Percentiles rank a stretch among this genome's conserved stretches.
These are phyloP conservation scores for Chrysomallon squamiferum DNA, from an alignment of 1,140 invertebrate species.

Conservation along the genomic window DNA sequence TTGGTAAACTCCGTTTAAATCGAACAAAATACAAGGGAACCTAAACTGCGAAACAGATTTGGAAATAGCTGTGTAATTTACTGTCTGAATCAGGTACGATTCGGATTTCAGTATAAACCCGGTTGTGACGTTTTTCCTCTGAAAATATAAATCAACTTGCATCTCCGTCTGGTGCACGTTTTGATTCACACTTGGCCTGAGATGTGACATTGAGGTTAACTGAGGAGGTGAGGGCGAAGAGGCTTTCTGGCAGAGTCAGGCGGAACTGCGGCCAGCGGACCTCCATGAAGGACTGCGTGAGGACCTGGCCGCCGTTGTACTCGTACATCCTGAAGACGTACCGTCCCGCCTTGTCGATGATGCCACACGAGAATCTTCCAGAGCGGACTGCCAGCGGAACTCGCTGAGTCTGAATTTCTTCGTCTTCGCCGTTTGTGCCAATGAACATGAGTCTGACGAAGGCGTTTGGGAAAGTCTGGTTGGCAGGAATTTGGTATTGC, in stretches of 20 bases:
- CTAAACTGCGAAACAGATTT: constrained; percentile 4
- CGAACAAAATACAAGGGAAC: constrained; percentile 37
- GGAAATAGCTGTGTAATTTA: constrained; percentile 15
- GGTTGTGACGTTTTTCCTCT: constrained; percentile 5
- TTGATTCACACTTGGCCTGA: constrained; percentile 30
- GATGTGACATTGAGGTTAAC: constrained; percentile 34
- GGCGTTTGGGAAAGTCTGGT: not conserved
- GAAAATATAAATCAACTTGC: constrained; percentile 29
- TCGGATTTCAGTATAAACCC: not conserved
- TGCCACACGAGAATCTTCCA: constrained; percentile 34
- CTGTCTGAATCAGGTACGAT: not conserved
- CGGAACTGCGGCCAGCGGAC: constrained; percentile 39
- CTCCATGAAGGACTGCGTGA: constrained; percentile 26
- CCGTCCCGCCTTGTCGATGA: constrained; percentile 37
- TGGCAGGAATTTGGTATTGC: not conserved
- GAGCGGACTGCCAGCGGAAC: constrained; percentile 19
- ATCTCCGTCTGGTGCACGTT: constrained; percentile 24
- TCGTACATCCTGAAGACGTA: constrained; percentile 36
- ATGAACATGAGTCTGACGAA: not conserved
- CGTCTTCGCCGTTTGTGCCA: not conserved
- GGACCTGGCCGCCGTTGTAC: constrained; percentile 27
- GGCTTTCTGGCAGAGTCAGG: constrained; percentile 29
- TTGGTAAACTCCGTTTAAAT: constrained; percentile 41
- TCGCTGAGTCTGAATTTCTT: constrained; percentile 34
- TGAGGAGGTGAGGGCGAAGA: constrained; percentile 31